These are phyloP conservation scores for Myotis findleyi DNA, from an alignment of 2,797 vertebrate species.

Conservation along the genomic window DNA sequence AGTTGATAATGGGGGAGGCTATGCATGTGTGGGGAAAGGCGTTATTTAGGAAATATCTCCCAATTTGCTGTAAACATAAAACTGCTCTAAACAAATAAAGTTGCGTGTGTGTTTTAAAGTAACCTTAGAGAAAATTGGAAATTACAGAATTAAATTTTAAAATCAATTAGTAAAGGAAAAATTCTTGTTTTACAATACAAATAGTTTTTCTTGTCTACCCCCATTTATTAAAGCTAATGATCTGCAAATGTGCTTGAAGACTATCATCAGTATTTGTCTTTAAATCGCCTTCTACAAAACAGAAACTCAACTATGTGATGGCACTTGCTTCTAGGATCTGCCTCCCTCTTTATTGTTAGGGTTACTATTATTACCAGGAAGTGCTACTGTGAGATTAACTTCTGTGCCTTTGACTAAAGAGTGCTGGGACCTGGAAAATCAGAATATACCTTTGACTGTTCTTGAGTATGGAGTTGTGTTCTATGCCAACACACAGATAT, in stretches of 20 bases:
- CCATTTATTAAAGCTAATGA: background rate
- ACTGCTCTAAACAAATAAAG: background rate
- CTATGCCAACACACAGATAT: background rate
- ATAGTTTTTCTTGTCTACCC: background rate
- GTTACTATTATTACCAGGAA: too few species aligned
- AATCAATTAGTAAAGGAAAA: background rate
- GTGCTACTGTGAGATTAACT: rapidly evolving
- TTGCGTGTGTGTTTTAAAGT: background rate
- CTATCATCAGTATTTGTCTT: background rate
- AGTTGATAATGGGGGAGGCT: background rate
- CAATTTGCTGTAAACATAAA: background rate
- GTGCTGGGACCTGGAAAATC: rapidly evolving
- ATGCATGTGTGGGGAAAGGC: background rate
- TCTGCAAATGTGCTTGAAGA: background rate
- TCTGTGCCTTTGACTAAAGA: background rate
- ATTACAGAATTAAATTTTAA: background rate
- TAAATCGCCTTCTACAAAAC: background rate
- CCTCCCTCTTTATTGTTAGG: background rate
- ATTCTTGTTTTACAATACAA: background rate
- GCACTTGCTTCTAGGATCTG: background rate
- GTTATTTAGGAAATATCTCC: background rate
- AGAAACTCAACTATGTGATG: background rate
- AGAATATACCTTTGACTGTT: background rate
- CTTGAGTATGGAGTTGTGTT: background rate
- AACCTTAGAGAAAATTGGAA: background rate